Base-by-base conservation (phyloP, 2,113 vertebrate genomes). In the Tragelaphus imberbis region DNA sequence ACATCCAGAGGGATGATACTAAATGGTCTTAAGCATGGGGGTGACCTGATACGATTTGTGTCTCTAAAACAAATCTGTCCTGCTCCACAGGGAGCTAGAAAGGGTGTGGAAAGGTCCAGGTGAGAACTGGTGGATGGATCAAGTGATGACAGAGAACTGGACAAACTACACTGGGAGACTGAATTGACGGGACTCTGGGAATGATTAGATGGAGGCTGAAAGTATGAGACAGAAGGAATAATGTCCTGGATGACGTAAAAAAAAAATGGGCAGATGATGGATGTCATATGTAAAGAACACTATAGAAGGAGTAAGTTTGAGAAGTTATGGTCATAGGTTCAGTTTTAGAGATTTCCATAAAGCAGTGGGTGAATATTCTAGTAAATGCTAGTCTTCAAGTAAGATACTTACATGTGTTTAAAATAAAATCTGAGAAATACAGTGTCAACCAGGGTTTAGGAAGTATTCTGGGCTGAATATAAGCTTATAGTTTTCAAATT, bases 371-470 rank as follows among this genome's bases (percentile, higher is more conserved):
- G 61, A 68, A 82, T 88, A 49, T 84, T 63, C 75, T 53, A 55
- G 49, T 51, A 55, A 49, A 82, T 25, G 8, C 2, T 36, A 30
- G 36, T 40, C 27, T 63, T 90, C 59, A 95, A 95, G 55, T 33
- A 88, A 2, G 36, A 91, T 79, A 58, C 19, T 80, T 75, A 84
- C 7, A 53, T 25, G 87, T 82, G 91, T 89, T 59, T 56, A 33
- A 88, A 40, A 88, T 19, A 91, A 96, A 94, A 93, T 49, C 68
- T 58, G 49, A 93, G 58, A 93, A 88, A 88, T 44, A 17, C 30
- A 53, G 30, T 86, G 80, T 36, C 65, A 90, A 79, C 58, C 61
- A 79, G 27, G 44, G 23, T 80, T 95, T 87, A 55, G 85, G 61
- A 96, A 93, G 96, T 56, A 55, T 81, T 28, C 8, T 51, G 81